Evolutionary conservation across 2,888 invertebrate species (phyloP), one percentile per base, ranked within the genome.

Genomic region (Choreutis nemorana): DNA sequence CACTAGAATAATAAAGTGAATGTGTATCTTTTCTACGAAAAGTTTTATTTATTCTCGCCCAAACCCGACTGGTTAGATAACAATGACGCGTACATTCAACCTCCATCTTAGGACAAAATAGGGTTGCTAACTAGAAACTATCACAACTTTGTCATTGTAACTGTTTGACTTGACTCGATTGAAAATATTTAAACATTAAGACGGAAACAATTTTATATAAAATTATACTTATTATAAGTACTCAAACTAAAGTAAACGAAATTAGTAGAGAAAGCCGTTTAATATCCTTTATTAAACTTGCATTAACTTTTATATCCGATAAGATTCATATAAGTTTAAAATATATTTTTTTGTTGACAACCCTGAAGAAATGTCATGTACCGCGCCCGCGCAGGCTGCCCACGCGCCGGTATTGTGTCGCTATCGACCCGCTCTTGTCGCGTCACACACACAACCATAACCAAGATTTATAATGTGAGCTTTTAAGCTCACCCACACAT

Each of bases 1-100:
- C 59, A 49, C 49, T 54, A 56, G 61, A 68, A 72, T 65, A 70
- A 73, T 66, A 75, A 72, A 71, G 65, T 68, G 68, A 66, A 71
- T 67, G 61, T 63, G 53, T 64, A 52, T 60, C 55, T 68, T 51
- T 77, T 77, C 75, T 71, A 66, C 63, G 73, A 73, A 75, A 48
- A 56, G 52, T 67, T 65, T 68, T 68, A 73, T 71, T 72, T 73
- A 64, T 71, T 65, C 66, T 65, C 58, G 59, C 58, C 70, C 59
- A 61, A 68, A 68, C 58, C 58, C 57, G 59, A 52, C 44, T 26
- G 47, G 52, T n/a, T n/a, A 70, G 77, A 77, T 77, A 77, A 78
- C 73, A 75, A 71, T 73, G 72, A 64, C 61, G 57, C 64, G 65
- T 65, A 57, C 68, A 57, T 66, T 62, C 67, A 57, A 61, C 57